These are phyloP conservation scores for Pteropus alecto DNA, from an alignment of 2,113 vertebrate species.

Conservation along the genomic window DNA sequence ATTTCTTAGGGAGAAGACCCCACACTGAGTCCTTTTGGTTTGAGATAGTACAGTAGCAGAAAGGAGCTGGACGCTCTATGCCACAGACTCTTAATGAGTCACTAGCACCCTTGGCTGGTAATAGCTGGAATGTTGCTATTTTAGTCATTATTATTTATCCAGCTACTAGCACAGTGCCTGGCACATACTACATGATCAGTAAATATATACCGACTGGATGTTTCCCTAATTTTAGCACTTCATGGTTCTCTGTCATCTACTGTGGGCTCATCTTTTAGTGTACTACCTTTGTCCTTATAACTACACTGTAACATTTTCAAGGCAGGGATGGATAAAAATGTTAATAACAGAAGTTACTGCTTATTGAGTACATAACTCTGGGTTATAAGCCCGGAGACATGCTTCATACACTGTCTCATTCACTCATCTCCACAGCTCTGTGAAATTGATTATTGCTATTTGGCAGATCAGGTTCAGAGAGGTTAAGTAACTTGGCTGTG, in stretches of 20 bases:
- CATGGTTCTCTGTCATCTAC: neutral
- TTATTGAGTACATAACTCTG: neutral
- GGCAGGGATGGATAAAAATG: neutral
- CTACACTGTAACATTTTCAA: neutral
- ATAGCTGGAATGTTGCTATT: neutral
- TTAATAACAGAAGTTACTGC: neutral
- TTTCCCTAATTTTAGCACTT: neutral
- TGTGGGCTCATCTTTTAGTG: neutral
- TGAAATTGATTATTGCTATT: neutral
- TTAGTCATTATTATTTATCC: neutral
- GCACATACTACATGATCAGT: neutral
- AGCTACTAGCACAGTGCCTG: neutral
- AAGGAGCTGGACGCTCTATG: neutral
- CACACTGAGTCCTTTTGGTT: neutral
- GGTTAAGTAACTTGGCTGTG: neutral
- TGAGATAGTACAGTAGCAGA: neutral
- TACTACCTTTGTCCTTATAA: neutral
- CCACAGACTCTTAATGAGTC: neutral
- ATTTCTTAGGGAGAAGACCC: neutral
- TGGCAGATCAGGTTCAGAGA: neutral
- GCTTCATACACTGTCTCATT: neutral
- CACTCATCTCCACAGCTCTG: neutral
- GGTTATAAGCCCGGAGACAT: neutral
- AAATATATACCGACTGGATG: neutral
- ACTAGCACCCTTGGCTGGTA: neutral